These are phyloP conservation scores for Callithrix jacchus DNA, from an alignment of 2,113 vertebrate species.

Conservation along the genomic window DNA sequence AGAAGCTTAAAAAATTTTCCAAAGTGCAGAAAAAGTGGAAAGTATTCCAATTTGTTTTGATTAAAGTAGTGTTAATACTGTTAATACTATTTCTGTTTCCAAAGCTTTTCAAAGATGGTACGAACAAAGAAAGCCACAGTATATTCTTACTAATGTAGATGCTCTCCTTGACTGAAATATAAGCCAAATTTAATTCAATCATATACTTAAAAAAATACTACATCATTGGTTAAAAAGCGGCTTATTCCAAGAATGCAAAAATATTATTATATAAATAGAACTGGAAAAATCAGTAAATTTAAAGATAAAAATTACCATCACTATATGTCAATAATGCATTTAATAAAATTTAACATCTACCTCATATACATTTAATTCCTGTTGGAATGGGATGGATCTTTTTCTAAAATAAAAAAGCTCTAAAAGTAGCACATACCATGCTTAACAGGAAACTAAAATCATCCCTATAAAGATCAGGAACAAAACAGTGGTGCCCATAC, in stretches of 20 bases:
- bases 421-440: not conserved
- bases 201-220: not conserved
- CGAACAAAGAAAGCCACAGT: not conserved
- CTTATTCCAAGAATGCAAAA: not conserved
- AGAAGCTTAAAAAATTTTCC: not conserved
- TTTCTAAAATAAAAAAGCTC: not conserved
- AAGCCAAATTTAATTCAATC: not conserved
- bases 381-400: not conserved
- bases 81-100: not conserved
- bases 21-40: constrained; percentile 12
- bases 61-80: not conserved
- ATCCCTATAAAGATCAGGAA: not conserved
- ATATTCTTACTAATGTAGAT: not conserved
- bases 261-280: not conserved
- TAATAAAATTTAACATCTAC: constrained; percentile 18
- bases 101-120: not conserved
- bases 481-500: not conserved
- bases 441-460: constrained; percentile 37
- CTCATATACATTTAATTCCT: not conserved
- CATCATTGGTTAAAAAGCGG: not conserved
- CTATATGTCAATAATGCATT: not conserved
- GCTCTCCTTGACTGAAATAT: not conserved
- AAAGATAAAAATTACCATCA: not conserved
- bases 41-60: constrained; percentile 7
- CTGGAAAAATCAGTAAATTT: not conserved